Conservation (phyloP, 2,113 vertebrate genomes). For the Eidolon helvum region DNA sequence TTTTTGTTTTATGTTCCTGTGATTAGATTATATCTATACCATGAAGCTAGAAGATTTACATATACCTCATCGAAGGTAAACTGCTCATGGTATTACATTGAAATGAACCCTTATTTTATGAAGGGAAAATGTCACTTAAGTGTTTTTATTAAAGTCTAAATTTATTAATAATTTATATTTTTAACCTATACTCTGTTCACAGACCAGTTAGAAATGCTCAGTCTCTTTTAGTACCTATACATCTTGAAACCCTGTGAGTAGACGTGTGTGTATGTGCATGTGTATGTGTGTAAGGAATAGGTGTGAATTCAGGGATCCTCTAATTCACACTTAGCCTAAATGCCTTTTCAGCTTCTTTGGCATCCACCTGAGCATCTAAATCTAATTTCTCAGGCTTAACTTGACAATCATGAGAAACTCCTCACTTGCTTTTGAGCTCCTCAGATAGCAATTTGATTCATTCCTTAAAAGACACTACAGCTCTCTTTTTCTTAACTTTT, state of each 20-base stretch:
- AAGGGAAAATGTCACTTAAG: not conserved
- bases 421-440: not conserved
- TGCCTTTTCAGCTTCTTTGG: not conserved
- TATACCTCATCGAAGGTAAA: not conserved
- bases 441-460: not conserved
- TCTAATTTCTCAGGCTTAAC: not conserved
- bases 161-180: not conserved
- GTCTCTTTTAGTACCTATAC: not conserved
- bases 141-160: not conserved
- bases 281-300: not conserved
- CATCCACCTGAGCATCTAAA: not conserved
- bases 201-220: not conserved
- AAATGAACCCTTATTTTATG: not conserved
- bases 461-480: not conserved
- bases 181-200: not conserved
- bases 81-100: not conserved
- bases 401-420: not conserved
- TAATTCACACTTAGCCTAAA: not conserved
- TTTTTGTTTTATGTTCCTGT: not conserved
- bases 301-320: not conserved
- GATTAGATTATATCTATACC: not conserved
- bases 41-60: not conserved
- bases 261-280: not conserved
- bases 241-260: not conserved
- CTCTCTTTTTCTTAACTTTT: conserved; percentile 27